Evolutionary conservation across 2,888 invertebrate species (phyloP), one percentile per base, ranked within the genome.

Genomic region (Blomia tropicalis): DNA sequence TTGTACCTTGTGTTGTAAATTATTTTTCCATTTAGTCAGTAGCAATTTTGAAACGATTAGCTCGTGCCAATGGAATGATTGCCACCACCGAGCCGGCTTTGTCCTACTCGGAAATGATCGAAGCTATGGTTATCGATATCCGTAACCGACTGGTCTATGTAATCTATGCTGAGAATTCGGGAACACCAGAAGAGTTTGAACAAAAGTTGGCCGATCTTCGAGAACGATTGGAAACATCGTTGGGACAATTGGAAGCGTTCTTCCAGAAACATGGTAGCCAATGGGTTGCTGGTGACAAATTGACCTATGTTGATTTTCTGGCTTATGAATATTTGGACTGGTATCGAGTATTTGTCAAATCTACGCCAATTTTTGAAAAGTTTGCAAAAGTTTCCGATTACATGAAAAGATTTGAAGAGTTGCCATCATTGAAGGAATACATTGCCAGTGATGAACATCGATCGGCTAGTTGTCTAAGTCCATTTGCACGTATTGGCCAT

Each of bases 221-320:
- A 27, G 7, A 47, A n/a, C 7, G 14, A 7, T 27, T 47, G 51
- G 7, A 7, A 11, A 14, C n/a, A 11, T 47, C 63, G 30, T 41
- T 68, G 29, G 64, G 32, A 30, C 43, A 47, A 22, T 62, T 68
- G 22, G 51, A 47, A 47, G 56, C 61, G 4, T n/a, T n/a, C n/a
- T n/a, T n/a, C n/a, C n/a, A n/a, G n/a, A n/a, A n/a, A n/a, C n/a
- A n/a, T n/a, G n/a, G n/a, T n/a, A n/a, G n/a, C n/a, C 63, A 65
- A 1, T 68, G 59, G 43, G 60, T 68, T 22, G 67, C 62, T 25
- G 69, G 68, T 17, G 62, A 63, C 5, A 43, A 64, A 7, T 54
- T 69, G 7, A 68, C 65, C 22, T 68, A 67, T 44, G 66, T 67
- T 17, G 68, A 68, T 43, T 66, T 68, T 23, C 60, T 68, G 54